These are phyloP conservation scores for Lamellibrachia satsuma DNA, from an alignment of 2,888 invertebrate species.

Conservation along the genomic window DNA sequence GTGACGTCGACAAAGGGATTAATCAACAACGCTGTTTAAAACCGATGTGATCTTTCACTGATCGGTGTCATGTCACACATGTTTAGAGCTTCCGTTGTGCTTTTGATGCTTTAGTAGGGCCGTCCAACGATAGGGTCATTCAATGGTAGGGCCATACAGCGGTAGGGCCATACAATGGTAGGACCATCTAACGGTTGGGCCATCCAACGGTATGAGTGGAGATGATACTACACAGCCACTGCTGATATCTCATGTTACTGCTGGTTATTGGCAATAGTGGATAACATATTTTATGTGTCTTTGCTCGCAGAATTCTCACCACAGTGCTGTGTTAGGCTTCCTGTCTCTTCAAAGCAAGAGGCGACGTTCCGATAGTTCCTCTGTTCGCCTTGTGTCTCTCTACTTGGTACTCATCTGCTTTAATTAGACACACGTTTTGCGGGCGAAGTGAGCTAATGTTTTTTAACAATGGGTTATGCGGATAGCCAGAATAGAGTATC, in stretches of 20 bases:
- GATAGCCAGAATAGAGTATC: not conserved
- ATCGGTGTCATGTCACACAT: not conserved
- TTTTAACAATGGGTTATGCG: not conserved
- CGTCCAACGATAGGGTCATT: no score
- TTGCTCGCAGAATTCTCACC: not conserved
- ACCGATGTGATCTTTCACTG: not conserved
- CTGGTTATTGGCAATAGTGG: not conserved
- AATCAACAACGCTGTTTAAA: not conserved
- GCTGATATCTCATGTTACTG: not conserved
- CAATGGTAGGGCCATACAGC: not conserved
- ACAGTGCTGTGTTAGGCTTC: not conserved
- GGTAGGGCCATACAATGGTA: not conserved
- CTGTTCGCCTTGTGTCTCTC: not conserved
- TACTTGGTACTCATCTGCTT: not conserved
- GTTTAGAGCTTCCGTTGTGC: not conserved
- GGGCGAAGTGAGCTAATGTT: not conserved
- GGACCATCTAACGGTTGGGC: no score
- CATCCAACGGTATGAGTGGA: no score
- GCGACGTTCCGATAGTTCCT: not conserved
- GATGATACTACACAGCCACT: no score
- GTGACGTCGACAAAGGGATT: not conserved
- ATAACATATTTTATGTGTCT: not conserved
- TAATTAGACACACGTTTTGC: not conserved
- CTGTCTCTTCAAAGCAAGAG: not conserved
- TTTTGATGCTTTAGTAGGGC: not conserved